Base-by-base conservation (phyloP, 2,888 invertebrate genomes). In the Lycophotia porphyrea region DNA sequence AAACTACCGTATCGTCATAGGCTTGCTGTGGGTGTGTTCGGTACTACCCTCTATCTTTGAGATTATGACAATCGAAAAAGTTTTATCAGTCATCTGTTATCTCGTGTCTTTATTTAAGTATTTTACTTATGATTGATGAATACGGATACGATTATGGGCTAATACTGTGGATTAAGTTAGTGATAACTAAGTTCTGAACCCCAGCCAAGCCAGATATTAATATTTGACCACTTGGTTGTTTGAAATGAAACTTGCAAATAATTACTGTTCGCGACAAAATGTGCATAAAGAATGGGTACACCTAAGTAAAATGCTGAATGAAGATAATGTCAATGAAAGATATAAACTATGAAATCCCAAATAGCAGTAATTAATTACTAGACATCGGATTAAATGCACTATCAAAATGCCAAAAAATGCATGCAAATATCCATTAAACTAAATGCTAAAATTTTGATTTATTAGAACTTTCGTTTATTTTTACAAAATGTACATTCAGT, bases 61-160 rank as follows among this genome's bases (percentile, higher is more conserved):
- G 63, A 77, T 63, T 55, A 80, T n/a, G 11, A 52, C n/a, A 52
- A 52, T n/a, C n/a, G 55, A 55, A 78, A 8, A n/a, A 18, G 34
- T 47, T 34, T 80, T 55, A 74, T 73, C 74, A 39, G 52, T 67
- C 44, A 74, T 34, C 24, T 34, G 27, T 31, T 34, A 47, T 39
- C 75, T 55, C 34, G 31, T 64, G 55, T 44, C 24, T 39, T 3
- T 47, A 80, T 42, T 27, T 44, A 55, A 58, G 44, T 65, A 27
- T 61, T 76, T 80, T 80, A 75, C 75, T 65, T 74, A 67, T 47
- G 55, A 70, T 70, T 78, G 78, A 80, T 69, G 76, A 52, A 69
- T 24, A 66, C 69, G 82, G 65, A 76, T 69, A 34, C 52, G 79
- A 81, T 81, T 76, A 52, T 60, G 15, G 60, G 11, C n/a, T 52